Evolutionary conservation across 2,113 vertebrate genomes (phyloP).

Genomic region (Istiophorus platypterus): DNA sequence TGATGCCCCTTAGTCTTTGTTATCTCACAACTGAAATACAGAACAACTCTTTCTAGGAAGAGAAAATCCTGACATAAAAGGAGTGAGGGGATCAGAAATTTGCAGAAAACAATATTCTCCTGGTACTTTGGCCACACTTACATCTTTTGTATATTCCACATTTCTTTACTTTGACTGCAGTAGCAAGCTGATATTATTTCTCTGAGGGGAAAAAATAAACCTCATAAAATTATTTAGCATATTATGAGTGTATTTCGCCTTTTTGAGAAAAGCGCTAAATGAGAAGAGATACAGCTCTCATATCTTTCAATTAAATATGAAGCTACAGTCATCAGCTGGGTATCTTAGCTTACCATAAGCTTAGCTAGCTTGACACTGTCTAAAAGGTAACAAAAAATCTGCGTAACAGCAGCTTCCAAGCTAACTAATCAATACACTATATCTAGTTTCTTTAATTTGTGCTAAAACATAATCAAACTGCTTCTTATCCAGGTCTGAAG

Average conservation of each 20-base stretch:
- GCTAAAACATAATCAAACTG: no score
- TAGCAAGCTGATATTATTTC: neutral
- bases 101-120: slow-evolving; percentile 4
- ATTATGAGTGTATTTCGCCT: neutral
- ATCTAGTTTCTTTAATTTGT: no score
- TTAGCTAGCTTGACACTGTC: no score
- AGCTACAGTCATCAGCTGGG: neutral
- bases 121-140: neutral
- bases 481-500: slow-evolving; percentile 2
- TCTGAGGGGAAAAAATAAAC: neutral
- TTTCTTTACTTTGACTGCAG: neutral
- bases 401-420: no score
- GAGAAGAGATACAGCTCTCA: neutral
- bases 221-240: neutral
- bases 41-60: slow-evolving; percentile 23
- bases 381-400: no score
- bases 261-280: neutral
- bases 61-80: slow-evolving; percentile 10
- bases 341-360: no score
- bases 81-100: neutral
- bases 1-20: slow-evolving; percentile 41
- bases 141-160: neutral
- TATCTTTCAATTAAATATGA: neutral
- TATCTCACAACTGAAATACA: slow-evolving; percentile 44
- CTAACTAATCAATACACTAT: no score